Evolutionary conservation across 1,140 invertebrate genomes (phyloP), one percentile per base, ranked within the genome.

Genomic region (Drosophila equinoxialis): DNA sequence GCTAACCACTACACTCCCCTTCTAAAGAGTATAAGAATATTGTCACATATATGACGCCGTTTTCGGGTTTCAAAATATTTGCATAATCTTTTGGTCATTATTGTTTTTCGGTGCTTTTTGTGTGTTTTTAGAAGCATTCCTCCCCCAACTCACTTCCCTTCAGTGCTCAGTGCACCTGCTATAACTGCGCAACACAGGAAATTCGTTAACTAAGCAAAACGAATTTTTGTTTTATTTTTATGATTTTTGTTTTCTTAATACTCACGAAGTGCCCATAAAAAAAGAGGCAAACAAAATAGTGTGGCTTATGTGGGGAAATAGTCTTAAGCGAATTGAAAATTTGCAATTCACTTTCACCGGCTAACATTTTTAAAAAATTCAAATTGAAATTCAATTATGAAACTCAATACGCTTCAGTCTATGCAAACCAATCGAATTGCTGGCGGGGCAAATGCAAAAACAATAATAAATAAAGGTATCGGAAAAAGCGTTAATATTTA

Each of bases 321-420:
- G 37, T 11, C 45, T 3, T 48, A 51, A 68, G 69, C 54, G 55
- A 59, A 13, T 70, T 71, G 61, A 60, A 60, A 63, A 68, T 68
- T 55, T 39, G 73, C 57, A 68, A 26, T 62, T 82, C 79, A 85
- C 82, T 85, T 85, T 85, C 82, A 82, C 82, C 77, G 67, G 41
- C 55, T 7, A 64, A 66, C 55, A 82, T 68, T 75, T 68, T 39
- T 11, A 11, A 39, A 10, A 39, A 39, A 51, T 51, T 23, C 45
- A 74, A 72, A 86, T 86, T 82, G 83, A 82, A 86, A 83, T 86
- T 86, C 83, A 86, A 87, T 86, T 86, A 86, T 77, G 84, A 79
- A 87, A 87, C 63, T 20, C 76, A 72, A 74, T 69, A 74, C 81
- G 77, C 81, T 77, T 74, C 68, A 65, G 65, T 79, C 76, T 59